Percentiles rank a stretch among this genome's conserved stretches.
phyloP scores from a whole-genome alignment of 2,113 vertebrate species.

The Oreochromis aureus region DNA sequence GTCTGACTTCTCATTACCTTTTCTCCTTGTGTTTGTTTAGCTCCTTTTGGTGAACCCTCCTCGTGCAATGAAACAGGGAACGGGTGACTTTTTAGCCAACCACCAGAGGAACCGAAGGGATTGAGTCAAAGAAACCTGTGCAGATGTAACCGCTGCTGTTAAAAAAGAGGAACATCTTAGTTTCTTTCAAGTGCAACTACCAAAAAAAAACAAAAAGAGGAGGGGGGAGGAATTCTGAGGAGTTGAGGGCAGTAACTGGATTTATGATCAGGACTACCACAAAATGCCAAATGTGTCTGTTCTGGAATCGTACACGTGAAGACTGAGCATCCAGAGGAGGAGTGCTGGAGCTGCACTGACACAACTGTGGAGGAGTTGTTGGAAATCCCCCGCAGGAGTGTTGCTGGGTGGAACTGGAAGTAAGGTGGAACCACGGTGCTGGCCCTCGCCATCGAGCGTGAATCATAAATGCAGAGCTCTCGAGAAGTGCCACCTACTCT shows the following conservation, averaged over 20 bases:
- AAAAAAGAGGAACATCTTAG: not conserved
- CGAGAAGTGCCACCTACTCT: not conserved
- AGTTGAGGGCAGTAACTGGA: not conserved
- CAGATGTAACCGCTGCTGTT: not conserved
- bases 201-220: not conserved
- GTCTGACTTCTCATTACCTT: not conserved
- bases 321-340: not conserved
- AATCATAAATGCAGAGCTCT: not conserved
- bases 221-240: not conserved
- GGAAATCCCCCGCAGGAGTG: constrained; percentile 17
- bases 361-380: not conserved
- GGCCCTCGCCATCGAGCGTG: not conserved
- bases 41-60: not conserved
- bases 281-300: not conserved
- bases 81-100: not conserved
- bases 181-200: not conserved
- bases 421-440: not conserved
- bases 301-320: not conserved
- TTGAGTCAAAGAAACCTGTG: not conserved
- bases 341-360: not conserved
- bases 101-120: constrained; percentile 3
- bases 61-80: not conserved
- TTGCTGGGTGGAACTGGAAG: constrained; percentile 11
- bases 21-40: not conserved
- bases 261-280: not conserved